Percentiles rank a stretch among this genome's conserved stretches.
Evolutionary conservation across 2,888 invertebrate species (phyloP).

Genomic region (Torymus aiolomorphi): DNA sequence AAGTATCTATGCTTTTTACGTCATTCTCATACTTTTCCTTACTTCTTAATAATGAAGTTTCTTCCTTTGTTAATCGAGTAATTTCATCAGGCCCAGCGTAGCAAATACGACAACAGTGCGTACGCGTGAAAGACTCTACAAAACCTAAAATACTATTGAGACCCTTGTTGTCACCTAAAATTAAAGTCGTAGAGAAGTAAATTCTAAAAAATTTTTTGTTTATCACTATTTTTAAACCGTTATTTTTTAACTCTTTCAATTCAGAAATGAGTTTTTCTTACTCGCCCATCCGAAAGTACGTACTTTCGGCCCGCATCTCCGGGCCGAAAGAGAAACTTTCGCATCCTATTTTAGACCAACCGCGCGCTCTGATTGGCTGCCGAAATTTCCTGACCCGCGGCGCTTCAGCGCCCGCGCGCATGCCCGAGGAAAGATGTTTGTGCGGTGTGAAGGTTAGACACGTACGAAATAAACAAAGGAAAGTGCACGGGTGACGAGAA

Average conservation of each 20-base stretch:
- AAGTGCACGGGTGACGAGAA: no score
- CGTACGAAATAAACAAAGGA: no score
- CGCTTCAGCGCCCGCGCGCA: no score
- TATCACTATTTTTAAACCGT: conserved; percentile 26
- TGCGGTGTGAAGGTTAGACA: no score
- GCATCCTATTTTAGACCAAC: no score
- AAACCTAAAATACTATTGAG: conserved; percentile 48
- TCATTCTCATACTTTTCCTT: background rate
- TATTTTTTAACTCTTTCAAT: conserved; percentile 18
- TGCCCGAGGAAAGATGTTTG: no score
- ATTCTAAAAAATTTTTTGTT: conserved; percentile 15
- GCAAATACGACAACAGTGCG: conserved; percentile 17
- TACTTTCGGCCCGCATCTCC: no score
- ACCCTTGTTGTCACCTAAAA: conserved; percentile 45
- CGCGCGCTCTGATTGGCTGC: no score
- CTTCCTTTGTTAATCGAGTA: background rate
- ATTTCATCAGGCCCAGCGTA: conserved; percentile 16
- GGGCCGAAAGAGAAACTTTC: no score
- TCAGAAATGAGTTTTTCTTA: conserved; percentile 29
- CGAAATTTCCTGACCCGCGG: no score
- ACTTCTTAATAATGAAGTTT: background rate
- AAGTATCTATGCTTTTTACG: background rate
- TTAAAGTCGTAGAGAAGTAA: conserved; percentile 36
- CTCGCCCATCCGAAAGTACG: no score
- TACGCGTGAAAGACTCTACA: conserved; percentile 36